These are phyloP conservation scores for Pangasius djambal DNA, from an alignment of 2,797 vertebrate species.

Conservation along the genomic window DNA sequence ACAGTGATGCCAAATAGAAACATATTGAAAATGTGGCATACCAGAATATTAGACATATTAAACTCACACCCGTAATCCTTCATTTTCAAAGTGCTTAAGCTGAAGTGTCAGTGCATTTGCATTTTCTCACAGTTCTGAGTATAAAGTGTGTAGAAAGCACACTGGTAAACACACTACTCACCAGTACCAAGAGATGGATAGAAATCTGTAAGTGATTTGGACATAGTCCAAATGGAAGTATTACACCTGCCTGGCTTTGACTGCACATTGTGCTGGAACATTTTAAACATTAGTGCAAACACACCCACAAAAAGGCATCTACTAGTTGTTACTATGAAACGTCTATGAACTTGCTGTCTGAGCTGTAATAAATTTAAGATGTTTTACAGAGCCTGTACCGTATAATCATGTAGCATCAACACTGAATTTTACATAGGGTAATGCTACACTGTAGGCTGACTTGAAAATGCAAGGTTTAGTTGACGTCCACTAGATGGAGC, in stretches of 20 bases:
- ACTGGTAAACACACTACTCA: not conserved
- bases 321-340: not conserved
- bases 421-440: not conserved
- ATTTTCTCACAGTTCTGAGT: slow-evolving; percentile 2
- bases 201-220: slow-evolving; percentile 2
- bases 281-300: not conserved
- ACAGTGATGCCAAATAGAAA: slow-evolving; percentile 6
- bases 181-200: not conserved
- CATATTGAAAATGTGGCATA: slow-evolving; percentile 21
- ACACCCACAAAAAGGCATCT: not conserved
- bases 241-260: not conserved
- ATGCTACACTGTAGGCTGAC: too few species aligned
- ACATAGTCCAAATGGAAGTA: not conserved
- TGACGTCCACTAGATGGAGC: slow-evolving; percentile 48
- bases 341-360: not conserved
- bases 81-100: slow-evolving; percentile 12
- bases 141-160: slow-evolving; percentile 12
- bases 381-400: not conserved
- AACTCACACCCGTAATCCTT: slow-evolving; percentile 13
- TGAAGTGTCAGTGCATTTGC: slow-evolving; percentile 7
- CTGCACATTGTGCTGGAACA: slow-evolving; percentile 4
- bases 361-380: not conserved
- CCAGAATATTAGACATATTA: not conserved
- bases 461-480: not conserved
- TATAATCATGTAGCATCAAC: not conserved